These are phyloP conservation scores for Panthera tigris DNA, from an alignment of 2,113 vertebrate genomes.

Conservation along the genomic window DNA sequence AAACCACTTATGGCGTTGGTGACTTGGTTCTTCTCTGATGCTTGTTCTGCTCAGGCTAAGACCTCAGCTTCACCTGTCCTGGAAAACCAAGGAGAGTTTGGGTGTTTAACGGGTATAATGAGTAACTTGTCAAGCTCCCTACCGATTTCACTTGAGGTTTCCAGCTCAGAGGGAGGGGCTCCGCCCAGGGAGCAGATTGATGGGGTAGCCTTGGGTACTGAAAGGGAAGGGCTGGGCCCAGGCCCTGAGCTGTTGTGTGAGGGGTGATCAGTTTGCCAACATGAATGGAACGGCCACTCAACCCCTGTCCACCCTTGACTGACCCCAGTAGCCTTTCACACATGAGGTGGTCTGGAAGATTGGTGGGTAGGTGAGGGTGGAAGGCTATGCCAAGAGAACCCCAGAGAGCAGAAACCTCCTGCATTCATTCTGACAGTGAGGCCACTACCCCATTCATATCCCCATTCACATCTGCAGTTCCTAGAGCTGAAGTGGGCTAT, in stretches of 20 bases:
- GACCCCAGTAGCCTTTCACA: not conserved
- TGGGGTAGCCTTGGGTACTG: not conserved
- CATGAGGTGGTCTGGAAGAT: not conserved
- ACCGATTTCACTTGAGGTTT: not conserved
- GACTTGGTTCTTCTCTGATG: not conserved
- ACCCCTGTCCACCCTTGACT: not conserved
- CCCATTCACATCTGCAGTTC: slow-evolving; percentile 38
- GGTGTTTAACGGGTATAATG: not conserved
- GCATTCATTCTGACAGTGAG: not conserved
- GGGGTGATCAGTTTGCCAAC: not conserved
- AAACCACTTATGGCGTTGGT: not conserved
- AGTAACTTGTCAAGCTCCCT: not conserved
- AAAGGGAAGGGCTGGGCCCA: not conserved
- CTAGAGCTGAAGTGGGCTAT: slow-evolving; percentile 64
- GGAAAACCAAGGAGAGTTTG: not conserved
- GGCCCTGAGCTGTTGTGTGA: not conserved
- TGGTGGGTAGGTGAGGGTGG: not conserved
- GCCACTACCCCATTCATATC: not conserved
- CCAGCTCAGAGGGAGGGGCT: not conserved
- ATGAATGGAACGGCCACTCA: not conserved
- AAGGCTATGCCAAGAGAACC: not conserved
- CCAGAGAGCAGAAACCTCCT: not conserved
- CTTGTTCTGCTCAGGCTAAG: not conserved
- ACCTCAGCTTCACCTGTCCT: not conserved
- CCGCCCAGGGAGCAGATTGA: not conserved